A percentile compares a stretch with the other conserved stretches of the same genome.
These are phyloP conservation scores for Radopholus similis DNA, from an alignment of 1,140 invertebrate species.

Conservation along the genomic window DNA sequence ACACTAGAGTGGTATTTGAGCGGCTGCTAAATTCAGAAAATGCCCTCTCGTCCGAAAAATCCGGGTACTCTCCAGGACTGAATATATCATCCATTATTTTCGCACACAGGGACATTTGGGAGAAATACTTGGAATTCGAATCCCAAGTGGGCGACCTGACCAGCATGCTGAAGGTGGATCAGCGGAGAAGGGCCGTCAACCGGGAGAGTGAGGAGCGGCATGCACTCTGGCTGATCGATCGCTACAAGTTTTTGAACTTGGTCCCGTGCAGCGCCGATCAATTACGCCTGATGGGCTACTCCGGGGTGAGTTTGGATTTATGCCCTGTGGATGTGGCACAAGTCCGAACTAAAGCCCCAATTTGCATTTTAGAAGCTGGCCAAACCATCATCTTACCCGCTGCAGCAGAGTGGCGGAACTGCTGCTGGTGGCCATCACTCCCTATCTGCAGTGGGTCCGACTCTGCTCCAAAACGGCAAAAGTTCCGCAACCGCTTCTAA, in stretches of 20 bases:
- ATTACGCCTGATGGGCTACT: constrained; percentile 54
- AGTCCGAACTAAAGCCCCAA: background rate
- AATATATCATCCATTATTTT: background rate
- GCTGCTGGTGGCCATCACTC: constrained; percentile 18
- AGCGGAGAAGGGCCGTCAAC: constrained; percentile 81
- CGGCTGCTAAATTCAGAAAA: constrained; percentile 88
- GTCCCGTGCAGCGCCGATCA: constrained; percentile 54
- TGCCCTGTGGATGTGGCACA: background rate
- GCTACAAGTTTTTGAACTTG: constrained; percentile 58
- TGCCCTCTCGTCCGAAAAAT: constrained; percentile 81
- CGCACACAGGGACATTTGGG: constrained; percentile 85
- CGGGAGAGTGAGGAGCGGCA: constrained; percentile 66
- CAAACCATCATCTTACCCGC: background rate
- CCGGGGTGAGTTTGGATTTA: background rate
- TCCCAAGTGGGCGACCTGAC: constrained; percentile 94
- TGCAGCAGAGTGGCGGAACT: background rate
- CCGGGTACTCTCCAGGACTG: constrained; percentile 69
- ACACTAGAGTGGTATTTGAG: constrained; percentile 94
- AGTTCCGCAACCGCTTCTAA: background rate
- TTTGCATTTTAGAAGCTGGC: constrained; percentile 10
- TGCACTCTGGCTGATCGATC: constrained; percentile 51
- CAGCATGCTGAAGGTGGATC: constrained; percentile 96
- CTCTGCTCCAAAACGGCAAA: constrained; percentile 25
- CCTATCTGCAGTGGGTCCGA: background rate
- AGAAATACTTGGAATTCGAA: constrained; percentile 94